Base-by-base conservation (phyloP, 1,140 invertebrate species). In the Ectropis grisescens region DNA sequence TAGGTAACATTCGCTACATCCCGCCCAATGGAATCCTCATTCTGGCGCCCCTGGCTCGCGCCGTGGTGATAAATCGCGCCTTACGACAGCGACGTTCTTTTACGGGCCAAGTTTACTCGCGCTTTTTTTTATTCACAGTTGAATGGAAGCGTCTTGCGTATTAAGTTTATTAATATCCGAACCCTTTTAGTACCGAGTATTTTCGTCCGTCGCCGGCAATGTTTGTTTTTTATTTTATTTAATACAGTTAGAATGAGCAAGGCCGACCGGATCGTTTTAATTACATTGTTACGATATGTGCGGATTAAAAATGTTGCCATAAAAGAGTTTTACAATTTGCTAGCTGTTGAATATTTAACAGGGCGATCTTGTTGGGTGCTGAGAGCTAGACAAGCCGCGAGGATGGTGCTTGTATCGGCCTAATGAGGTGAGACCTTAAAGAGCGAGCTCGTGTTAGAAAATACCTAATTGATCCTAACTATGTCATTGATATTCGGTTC, bases 401-500 rank as follows among this genome's bases (percentile, higher is more conserved):
- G 26, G 14, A 14, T 19, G 22, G 30, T 38, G 33, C 59, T 37
- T 71, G 68, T 72, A 48, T 33, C 47, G 31, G 48, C 57, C 60
- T 72, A 72, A 76, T 69, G 61, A 69, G 61, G 55, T 45, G 53
- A 38, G 47, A 49, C 65, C 69, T 58, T 71, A 62, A 61, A 60
- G 41, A 52, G 56, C 47, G 36, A 38, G 43, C 37, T 39, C 45
- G 51, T 71, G 58, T 65, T 67, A 64, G 57, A 65, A 71, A 67
- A 61, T 65, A 50, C 49, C 58, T 65, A 65, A 65, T 71, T 65
- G 54, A 69, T 57, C 42, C 33, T 52, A 64, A 64, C 55, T 61
- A 54, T 53, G 51, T 59, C 50, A 47, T 60, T 64, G 54, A 60
- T 64, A 67, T 67, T 60, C 54, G 52, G 47, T 47, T 33, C 46